Evolutionary conservation across 2,113 vertebrate species (phyloP), one percentile per base, ranked within the genome.

Genomic region (Nothocercus nigrocapillus): DNA sequence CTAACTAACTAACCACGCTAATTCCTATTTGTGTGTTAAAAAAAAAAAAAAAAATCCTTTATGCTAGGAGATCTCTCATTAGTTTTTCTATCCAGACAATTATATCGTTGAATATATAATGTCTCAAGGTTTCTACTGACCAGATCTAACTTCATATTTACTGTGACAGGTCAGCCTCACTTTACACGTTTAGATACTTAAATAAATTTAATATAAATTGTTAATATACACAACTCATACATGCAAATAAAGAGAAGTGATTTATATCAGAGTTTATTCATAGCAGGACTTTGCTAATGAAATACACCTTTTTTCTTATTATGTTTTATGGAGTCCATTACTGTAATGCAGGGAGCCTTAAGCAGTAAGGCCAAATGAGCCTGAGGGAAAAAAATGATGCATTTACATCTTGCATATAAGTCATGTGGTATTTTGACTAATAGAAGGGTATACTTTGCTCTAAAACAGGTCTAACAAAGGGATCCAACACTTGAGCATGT

Each of bases 231-330:
- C 47, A 94, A 34, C 9, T 87, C 62, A 58, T 45, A 90, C 24
- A 95, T 90, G 64, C 68, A 97, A 95, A 94, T 86, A 91, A 76
- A 95, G 58, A 79, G 16, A 83, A 84, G 67, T 94, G 87, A 97
- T 97, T 96, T 97, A 96, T 94, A 85, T 38, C 32, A 51, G 18
- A 81, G 17, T 93, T 93, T 83, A 93, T 94, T 91, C 90, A 91
- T 58, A 74, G 21, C 16, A 76, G 93, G 90, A 90, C 82, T 89
- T 86, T 58, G 58, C 85, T 97, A 97, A 97, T 97, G 95, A 96
- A 96, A 96, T 87, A 95, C 80, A 97, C 82, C 36, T 95, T 95
- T 62, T 95, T 96, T 72, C 94, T 96, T 95, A 95, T 91, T 95
- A 77, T 49, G 45, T 94, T 97, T 97, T 93, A 94, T 93, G 72